These are phyloP conservation scores for Idaea dimidiata DNA, from an alignment of 2,888 invertebrate species.

Conservation along the genomic window DNA sequence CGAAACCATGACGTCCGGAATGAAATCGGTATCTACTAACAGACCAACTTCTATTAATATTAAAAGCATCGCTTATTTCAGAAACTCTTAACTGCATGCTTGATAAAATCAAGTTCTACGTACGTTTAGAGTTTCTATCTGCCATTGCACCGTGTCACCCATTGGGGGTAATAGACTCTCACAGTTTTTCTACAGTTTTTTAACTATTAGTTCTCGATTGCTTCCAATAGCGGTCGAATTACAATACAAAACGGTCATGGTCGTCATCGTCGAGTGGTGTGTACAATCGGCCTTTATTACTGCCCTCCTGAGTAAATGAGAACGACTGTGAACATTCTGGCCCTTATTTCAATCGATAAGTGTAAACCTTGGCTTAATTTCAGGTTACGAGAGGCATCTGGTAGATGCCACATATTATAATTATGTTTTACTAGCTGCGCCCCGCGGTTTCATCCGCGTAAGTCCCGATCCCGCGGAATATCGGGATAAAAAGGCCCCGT, in stretches of 20 bases:
- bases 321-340: not conserved
- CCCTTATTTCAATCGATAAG: no score
- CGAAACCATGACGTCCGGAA: no score
- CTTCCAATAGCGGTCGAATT: slow-evolving; percentile 53
- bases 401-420: no score
- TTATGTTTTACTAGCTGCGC: no score
- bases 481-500: no score
- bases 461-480: no score
- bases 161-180: not conserved
- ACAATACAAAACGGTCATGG: slow-evolving; percentile 65
- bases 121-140: not conserved
- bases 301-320: not conserved
- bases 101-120: not conserved
- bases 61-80: not conserved
- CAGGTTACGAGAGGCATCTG: no score
- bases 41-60: no score
- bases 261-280: slow-evolving; percentile 50
- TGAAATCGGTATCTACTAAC: no score
- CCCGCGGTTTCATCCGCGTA: no score
- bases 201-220: slow-evolving; percentile 54
- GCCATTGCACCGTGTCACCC: not conserved
- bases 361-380: no score
- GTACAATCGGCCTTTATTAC: slow-evolving; percentile 39
- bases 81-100: not conserved
- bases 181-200: not conserved